These are phyloP conservation scores for Polietes domitor DNA, from an alignment of 2,888 invertebrate species.

Conservation along the genomic window DNA sequence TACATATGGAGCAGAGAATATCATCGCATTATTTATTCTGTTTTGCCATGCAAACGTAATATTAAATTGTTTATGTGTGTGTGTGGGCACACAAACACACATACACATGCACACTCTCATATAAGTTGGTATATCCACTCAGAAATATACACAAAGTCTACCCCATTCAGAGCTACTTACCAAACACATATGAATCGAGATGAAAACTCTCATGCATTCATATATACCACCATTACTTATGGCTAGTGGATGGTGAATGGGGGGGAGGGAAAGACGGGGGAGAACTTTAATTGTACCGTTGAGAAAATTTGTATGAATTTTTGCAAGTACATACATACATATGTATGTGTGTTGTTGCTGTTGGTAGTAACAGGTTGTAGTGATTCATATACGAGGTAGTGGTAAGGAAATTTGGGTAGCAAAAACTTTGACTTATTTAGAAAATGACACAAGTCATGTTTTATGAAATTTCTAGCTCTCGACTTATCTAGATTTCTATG, in stretches of 20 bases:
- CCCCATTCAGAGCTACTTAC: slow-evolving; percentile 15
- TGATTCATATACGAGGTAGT: neutral
- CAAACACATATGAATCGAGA: slow-evolving; percentile 14
- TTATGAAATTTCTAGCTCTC: too few relatives aligned
- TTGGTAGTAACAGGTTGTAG: slow-evolving; percentile 7
- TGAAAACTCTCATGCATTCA: neutral
- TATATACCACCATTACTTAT: neutral
- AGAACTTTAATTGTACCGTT: slow-evolving; percentile 41
- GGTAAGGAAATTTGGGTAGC: neutral
- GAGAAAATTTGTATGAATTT: slow-evolving; percentile 36
- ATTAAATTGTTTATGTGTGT: slow-evolving; percentile 48
- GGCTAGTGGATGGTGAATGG: neutral
- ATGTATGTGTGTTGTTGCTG: neutral
- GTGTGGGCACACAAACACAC: slow-evolving; percentile 20
- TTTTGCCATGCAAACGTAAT: slow-evolving; percentile 48
- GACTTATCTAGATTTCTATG: too few relatives aligned
- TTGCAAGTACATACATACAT: too few relatives aligned
- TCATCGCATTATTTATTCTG: slow-evolving; percentile 51
- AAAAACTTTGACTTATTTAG: neutral
- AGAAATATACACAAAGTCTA: neutral
- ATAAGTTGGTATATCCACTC: neutral
- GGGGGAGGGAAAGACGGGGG: neutral
- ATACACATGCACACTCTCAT: neutral
- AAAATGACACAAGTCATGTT: too few relatives aligned
- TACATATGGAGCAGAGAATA: slow-evolving; percentile 32